Conservation (phyloP, 2,113 vertebrate genomes). For the Rattus rattus region DNA sequence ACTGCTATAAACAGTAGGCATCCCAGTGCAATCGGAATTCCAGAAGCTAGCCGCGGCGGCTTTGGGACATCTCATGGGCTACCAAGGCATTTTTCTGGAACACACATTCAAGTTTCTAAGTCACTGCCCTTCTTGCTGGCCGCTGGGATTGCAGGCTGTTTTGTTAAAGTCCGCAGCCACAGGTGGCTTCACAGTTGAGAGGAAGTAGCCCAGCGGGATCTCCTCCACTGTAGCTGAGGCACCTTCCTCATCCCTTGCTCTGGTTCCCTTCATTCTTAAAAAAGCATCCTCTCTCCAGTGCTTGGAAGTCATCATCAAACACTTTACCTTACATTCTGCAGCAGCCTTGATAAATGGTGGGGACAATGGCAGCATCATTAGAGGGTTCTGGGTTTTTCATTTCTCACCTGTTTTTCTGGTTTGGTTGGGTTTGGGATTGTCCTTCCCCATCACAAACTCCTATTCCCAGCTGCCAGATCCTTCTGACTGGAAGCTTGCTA, state of each 20-base stretch:
- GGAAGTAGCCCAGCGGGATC: not conserved
- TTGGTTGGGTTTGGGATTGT: not conserved
- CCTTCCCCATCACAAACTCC: slow-evolving; percentile 25
- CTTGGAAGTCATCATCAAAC: slow-evolving; percentile 33
- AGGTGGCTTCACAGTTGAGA: not conserved
- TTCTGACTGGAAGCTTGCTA: slow-evolving; percentile 78
- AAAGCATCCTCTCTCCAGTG: fast-evolving
- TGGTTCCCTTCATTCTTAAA: not conserved
- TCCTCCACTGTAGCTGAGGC: not conserved
- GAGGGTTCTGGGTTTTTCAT: slow-evolving; percentile 20
- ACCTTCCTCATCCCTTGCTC: not conserved
- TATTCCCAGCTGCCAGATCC: slow-evolving; percentile 75
- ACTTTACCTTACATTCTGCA: not conserved
- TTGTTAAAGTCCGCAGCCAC: not conserved
- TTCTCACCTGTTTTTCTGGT: slow-evolving; percentile 11
- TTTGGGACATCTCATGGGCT: slow-evolving; percentile 37
- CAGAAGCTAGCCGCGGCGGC: slow-evolving; percentile 63
- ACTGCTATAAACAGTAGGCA: slow-evolving; percentile 71
- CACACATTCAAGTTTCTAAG: slow-evolving; percentile 26
- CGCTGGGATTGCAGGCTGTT: not conserved
- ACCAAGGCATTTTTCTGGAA: slow-evolving; percentile 38
- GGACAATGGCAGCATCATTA: not conserved
- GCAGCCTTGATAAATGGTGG: slow-evolving; percentile 22
- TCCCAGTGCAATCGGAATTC: slow-evolving; percentile 73
- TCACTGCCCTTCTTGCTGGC: not conserved